A percentile compares a stretch with the other conserved stretches of the same genome.
These are phyloP conservation scores for Aphelinus atriplicis DNA, from an alignment of 1,140 invertebrate species.

Conservation along the genomic window DNA sequence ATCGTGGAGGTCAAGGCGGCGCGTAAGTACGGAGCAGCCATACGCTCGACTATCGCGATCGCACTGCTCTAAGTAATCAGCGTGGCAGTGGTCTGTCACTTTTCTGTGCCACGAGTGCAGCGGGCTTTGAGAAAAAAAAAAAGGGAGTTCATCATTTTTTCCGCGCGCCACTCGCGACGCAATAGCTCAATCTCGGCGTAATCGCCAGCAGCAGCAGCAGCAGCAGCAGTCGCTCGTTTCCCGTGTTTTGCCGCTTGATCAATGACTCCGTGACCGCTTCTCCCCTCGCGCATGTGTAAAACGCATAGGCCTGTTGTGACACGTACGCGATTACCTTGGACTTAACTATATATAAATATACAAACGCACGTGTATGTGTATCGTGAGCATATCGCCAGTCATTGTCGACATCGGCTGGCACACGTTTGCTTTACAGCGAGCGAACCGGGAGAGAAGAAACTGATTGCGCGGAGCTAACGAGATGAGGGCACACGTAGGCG, in stretches of 20 bases:
- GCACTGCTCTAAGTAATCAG: constrained; percentile 22
- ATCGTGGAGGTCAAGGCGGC: constrained; percentile 15
- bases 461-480: constrained; percentile 14
- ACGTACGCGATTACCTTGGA: constrained; percentile 63
- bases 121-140: background rate
- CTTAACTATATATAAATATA: constrained; percentile 49
- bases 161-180: background rate
- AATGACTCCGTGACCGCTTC: constrained; percentile 49
- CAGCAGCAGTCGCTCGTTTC: constrained; percentile 41
- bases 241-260: constrained; percentile 53
- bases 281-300: constrained; percentile 6
- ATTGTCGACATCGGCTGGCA: constrained; percentile 49
- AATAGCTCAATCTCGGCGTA: constrained; percentile 4
- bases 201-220: background rate
- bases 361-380: constrained; percentile 25
- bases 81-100: background rate
- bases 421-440: background rate
- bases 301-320: constrained; percentile 54
- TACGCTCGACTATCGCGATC: constrained; percentile 1
- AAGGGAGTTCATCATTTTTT: constrained; percentile 10
- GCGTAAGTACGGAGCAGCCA: too few relatives aligned
- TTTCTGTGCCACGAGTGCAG: background rate
- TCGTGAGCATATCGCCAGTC: constrained; percentile 30
- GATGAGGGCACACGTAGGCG: constrained; percentile 6
- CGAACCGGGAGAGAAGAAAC: background rate